A percentile compares a stretch with the other conserved stretches of the same genome.
Evolutionary conservation across 2,113 vertebrate species (phyloP).

Genomic region (Tychaedon coryphoeus): DNA sequence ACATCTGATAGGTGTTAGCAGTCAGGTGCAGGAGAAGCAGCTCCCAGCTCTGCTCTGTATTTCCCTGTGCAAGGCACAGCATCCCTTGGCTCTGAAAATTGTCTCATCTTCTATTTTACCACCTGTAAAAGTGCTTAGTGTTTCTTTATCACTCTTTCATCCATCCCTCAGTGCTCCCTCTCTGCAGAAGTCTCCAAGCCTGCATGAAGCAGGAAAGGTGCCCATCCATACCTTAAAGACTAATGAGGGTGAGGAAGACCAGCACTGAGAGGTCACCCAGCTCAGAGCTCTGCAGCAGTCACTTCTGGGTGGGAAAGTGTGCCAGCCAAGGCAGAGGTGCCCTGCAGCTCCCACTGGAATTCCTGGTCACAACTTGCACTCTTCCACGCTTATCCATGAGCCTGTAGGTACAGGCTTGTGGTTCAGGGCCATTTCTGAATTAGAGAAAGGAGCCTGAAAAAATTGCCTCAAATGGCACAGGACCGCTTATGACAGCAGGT

Average conservation of each 20-base stretch:
- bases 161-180: rapidly evolving
- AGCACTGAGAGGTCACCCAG: not conserved
- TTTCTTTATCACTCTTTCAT: not conserved
- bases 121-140: not conserved
- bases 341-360: not conserved
- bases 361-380: not conserved
- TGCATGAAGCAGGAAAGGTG: not conserved
- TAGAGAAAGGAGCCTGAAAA: not conserved
- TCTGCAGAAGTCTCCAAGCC: not conserved
- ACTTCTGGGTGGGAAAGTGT: not conserved
- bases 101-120: not conserved
- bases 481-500: not conserved
- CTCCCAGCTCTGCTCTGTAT: not conserved
- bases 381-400: not conserved
- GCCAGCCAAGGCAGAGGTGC: not conserved
- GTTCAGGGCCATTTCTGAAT: not conserved
- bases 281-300: not conserved
- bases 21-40: not conserved
- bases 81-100: not conserved
- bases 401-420: not conserved
- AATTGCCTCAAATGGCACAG: not conserved
- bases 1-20: not conserved
- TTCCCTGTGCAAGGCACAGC: not conserved
- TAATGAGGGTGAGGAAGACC: not conserved
- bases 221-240: not conserved